These are phyloP conservation scores for Leucophora obtusa DNA, from an alignment of 2,888 invertebrate genomes.

Conservation along the genomic window DNA sequence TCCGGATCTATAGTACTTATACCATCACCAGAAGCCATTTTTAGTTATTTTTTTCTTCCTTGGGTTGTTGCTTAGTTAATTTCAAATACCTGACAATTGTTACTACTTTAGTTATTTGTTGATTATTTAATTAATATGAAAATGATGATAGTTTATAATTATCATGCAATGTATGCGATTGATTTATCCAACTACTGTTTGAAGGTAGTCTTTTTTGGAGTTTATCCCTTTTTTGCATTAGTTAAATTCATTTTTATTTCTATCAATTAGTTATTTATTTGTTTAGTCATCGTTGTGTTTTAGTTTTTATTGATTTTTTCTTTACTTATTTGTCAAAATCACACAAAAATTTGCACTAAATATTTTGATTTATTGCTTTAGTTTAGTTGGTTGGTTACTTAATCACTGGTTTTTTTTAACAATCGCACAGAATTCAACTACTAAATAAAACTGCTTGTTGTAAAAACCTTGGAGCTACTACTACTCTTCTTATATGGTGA, in stretches of 20 bases:
- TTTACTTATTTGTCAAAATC: constrained; percentile 18
- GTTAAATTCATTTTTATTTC: constrained; percentile 19
- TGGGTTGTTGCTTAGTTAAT: neutral
- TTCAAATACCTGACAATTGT: constrained; percentile 13
- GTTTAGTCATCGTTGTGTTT: neutral
- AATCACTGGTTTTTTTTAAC: constrained; percentile 52
- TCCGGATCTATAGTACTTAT: constrained; percentile 90
- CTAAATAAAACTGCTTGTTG: constrained; percentile 41
- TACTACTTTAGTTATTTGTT: constrained; percentile 18
- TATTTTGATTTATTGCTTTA: constrained; percentile 64
- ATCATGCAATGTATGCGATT: constrained; percentile 27
- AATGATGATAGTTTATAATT: neutral
- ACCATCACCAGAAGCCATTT: constrained; percentile 90
- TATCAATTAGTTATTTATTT: neutral
- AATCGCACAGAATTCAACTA: constrained; percentile 47
- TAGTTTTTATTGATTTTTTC: neutral
- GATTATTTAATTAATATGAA: constrained; percentile 1
- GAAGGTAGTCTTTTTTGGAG: neutral
- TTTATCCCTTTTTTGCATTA: constrained; percentile 6
- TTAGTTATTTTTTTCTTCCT: neutral
- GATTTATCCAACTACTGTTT: constrained; percentile 48
- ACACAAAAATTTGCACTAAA: constrained; percentile 51
- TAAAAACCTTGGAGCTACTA: constrained; percentile 60
- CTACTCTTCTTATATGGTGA: constrained; percentile 48
- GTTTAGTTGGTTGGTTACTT: constrained; percentile 56